phyloP scores from a whole-genome alignment of 2,113 vertebrate species.

The Protobothrops flavoviridis region DNA sequence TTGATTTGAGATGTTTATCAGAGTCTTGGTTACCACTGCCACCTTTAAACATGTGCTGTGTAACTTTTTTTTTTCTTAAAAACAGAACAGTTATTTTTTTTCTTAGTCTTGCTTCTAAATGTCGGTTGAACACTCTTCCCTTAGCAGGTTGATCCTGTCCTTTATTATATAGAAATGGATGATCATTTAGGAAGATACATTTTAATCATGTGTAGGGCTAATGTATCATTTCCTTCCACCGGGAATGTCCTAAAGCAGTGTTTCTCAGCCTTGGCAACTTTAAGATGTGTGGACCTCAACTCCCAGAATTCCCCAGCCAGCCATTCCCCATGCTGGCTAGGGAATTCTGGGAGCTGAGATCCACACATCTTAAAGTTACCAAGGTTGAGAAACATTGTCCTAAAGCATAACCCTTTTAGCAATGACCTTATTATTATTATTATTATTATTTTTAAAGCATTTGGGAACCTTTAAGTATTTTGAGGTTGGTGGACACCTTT shows the following conservation, averaged over 20 bases:
- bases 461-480: neutral
- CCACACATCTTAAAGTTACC: too few species aligned
- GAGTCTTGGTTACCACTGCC: neutral
- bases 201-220: neutral
- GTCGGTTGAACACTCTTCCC: neutral
- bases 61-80: neutral
- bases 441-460: neutral
- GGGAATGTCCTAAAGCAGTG: neutral
- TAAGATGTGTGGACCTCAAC: too few species aligned
- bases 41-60: neutral
- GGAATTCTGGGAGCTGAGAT: too few species aligned
- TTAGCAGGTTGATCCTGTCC: neutral
- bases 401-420: neutral
- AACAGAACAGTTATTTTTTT: neutral
- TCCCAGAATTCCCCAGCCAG: too few species aligned
- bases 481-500: neutral
- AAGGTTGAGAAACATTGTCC: neutral
- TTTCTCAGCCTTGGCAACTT: too few species aligned
- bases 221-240: neutral
- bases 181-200: neutral
- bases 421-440: neutral
- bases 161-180: neutral
- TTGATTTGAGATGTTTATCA: neutral
- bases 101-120: neutral
- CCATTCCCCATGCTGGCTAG: too few species aligned